Evolutionary conservation across 2,888 invertebrate species (phyloP), one percentile per base, ranked within the genome.

Genomic region (Mesochorus sp.): DNA sequence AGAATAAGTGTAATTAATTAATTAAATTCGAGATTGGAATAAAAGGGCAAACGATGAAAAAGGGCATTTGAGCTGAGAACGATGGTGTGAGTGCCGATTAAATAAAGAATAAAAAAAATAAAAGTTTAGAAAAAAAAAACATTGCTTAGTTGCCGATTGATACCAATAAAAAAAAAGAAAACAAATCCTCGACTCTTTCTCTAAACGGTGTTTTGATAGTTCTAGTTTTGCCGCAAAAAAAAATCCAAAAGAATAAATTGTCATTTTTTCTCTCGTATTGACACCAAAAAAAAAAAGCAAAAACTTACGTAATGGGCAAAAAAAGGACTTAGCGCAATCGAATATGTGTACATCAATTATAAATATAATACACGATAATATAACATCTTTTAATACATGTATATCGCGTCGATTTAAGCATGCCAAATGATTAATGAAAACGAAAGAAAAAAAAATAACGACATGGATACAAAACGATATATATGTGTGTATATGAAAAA

Each of bases 191-290:
- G 39, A 71, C 17, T 64, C 44, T 64, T 71, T 71, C 57, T 70
- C 79, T 57, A 72, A 71, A 81, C 53, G 75, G 37, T 82, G 77
- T 85, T 80, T 37, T 26, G 24, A 64, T 19, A 80, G 78, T 47
- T 82, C 81, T n/a, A n/a, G 79, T 76, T 51, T 34, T 79, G 78
- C 80, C 67, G 80, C 47, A 12, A 66, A 61, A 44, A 26, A 55
- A 17, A 57, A 57, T 24, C 55, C 34, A 62, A 24, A 49, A 67
- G 26, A 66, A 64, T 28, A 79, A 84, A 82, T 80, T 80, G 83
- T 84, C 80, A 83, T 83, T 84, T 81, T 28, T 85, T 82, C 83
- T 84, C 80, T 84, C 81, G 81, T 80, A 82, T 84, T 80, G 84
- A 83, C 82, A 82, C 76, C 83, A 82, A 84, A 80, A 77, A 37